These are phyloP conservation scores for Sipha flava DNA, from an alignment of 1,140 invertebrate genomes.

Conservation along the genomic window DNA sequence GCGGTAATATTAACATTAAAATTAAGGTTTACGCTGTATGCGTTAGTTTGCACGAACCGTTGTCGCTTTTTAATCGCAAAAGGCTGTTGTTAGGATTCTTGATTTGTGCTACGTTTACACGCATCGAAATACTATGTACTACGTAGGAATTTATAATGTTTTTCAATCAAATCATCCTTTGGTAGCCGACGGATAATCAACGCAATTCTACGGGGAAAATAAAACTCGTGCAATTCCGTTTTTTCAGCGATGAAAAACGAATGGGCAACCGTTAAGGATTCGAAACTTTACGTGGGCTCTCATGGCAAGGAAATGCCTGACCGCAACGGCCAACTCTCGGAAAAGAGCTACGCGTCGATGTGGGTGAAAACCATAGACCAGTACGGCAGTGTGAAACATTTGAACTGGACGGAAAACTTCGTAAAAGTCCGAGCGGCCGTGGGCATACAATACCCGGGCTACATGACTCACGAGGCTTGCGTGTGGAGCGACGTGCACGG, in stretches of 20 bases:
- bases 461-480: constrained; percentile 92
- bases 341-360: constrained; percentile 82
- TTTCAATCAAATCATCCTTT: too few species aligned
- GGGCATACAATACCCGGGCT: constrained; percentile 68
- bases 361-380: constrained; percentile 81
- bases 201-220: too few species aligned
- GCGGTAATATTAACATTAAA: not conserved
- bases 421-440: constrained; percentile 53
- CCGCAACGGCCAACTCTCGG: constrained; percentile 63
- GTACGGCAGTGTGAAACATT: constrained; percentile 64
- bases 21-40: too few species aligned
- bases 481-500: constrained; percentile 76
- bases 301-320: constrained; percentile 98
- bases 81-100: too few species aligned
- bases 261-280: constrained; percentile 92
- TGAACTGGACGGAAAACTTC: constrained; percentile 60
- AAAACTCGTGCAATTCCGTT: not conserved
- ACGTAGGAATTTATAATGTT: too few species aligned
- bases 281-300: constrained; percentile 83
- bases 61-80: too few species aligned
- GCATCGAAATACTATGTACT: too few species aligned
- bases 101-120: too few species aligned
- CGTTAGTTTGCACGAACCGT: too few species aligned
- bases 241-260: constrained; percentile 84
- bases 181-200: too few species aligned